Evolutionary conservation across 2,888 invertebrate species (phyloP).

Genomic region (Linnaemya tessellans): DNA sequence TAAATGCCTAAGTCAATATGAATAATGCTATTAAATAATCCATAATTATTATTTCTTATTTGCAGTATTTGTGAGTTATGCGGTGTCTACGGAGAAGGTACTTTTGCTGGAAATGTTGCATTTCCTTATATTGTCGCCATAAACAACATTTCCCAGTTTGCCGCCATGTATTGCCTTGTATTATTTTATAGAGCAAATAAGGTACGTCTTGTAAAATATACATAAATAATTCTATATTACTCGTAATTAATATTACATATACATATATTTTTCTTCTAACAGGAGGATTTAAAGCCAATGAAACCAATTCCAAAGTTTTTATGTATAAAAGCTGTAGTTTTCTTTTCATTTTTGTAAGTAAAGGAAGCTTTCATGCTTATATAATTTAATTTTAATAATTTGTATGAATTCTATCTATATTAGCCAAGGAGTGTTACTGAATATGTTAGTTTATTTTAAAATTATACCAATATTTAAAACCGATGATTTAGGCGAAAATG

Average conservation of each 20-base stretch:
- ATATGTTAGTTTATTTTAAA: constrained; percentile 92
- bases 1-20: background rate
- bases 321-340: constrained; percentile 98
- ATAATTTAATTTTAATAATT: constrained; percentile 8
- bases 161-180: constrained; percentile 97
- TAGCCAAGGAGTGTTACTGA: constrained; percentile 96
- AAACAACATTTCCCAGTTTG: constrained; percentile 97
- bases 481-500: constrained; percentile 87
- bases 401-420: constrained; percentile 75
- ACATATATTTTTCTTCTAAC: constrained; percentile 30
- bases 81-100: constrained; percentile 95
- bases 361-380: background rate
- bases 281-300: constrained; percentile 92
- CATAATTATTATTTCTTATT: constrained; percentile 13
- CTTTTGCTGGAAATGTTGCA: constrained; percentile 92
- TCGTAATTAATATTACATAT: background rate
- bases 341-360: constrained; percentile 97
- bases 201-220: constrained; percentile 80
- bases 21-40: too few relatives aligned
- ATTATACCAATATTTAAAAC: constrained; percentile 91
- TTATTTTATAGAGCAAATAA: constrained; percentile 96
- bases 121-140: constrained; percentile 94
- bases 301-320: constrained; percentile 97
- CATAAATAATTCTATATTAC: background rate
- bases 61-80: constrained; percentile 92